phyloP scores from a whole-genome alignment of 2,888 invertebrate genomes.

The Catocala sponsa region DNA sequence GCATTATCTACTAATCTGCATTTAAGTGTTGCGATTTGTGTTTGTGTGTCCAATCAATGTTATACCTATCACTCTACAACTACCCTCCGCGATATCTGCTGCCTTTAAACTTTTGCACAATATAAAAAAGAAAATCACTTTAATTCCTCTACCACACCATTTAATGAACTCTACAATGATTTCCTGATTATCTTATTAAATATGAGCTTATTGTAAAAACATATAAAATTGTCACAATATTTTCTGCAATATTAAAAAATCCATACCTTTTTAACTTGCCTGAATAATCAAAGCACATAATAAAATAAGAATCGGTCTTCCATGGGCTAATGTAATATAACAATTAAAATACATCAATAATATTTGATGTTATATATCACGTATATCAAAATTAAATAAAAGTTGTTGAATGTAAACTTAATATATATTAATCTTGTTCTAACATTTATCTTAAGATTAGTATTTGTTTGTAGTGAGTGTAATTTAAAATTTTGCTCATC shows the following conservation, averaged over 20 bases:
- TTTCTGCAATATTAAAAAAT: neutral
- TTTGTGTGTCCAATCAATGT: constrained; percentile 80
- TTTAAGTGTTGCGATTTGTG: constrained; percentile 84
- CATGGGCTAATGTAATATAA: neutral
- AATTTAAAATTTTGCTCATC: too few relatives aligned
- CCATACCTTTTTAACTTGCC: neutral
- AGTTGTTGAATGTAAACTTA: too few relatives aligned
- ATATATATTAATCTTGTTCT: too few relatives aligned
- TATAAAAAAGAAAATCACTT: constrained; percentile 2
- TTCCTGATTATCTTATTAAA: neutral
- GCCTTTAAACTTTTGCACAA: constrained; percentile 28
- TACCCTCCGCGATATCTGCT: constrained; percentile 30
- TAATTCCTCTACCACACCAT: constrained; percentile 2
- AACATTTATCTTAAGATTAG: too few relatives aligned
- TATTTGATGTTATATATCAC: too few relatives aligned
- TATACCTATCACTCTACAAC: constrained; percentile 39
- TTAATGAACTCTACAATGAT: neutral
- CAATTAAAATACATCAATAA: too few relatives aligned
- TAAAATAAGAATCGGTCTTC: neutral
- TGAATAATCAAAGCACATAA: neutral
- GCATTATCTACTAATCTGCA: constrained; percentile 63
- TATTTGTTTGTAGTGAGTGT: too few relatives aligned
- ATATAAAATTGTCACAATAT: neutral
- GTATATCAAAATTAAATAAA: too few relatives aligned
- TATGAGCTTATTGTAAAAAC: neutral